Conservation (phyloP, 2,888 invertebrate species). For the Sympetrum striolatum region DNA sequence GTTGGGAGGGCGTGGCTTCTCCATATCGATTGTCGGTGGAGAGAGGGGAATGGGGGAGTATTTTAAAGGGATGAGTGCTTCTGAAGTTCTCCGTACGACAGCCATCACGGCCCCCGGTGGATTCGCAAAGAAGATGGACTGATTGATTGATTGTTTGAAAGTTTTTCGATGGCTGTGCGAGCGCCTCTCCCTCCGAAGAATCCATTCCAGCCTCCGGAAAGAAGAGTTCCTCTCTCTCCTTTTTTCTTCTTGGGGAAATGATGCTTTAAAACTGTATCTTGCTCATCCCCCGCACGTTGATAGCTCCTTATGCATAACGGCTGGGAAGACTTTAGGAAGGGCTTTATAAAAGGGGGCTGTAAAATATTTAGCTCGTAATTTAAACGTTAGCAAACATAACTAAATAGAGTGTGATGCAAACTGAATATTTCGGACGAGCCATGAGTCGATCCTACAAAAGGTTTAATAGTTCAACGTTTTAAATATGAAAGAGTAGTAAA, state of each 20-base stretch:
- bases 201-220: neutral
- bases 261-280: neutral
- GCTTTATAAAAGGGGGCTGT: neutral
- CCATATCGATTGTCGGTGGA: neutral
- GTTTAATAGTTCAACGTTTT: too few relatives aligned
- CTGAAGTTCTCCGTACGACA: neutral
- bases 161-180: neutral
- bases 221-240: too few relatives aligned
- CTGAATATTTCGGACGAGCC: too few relatives aligned
- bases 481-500: too few relatives aligned
- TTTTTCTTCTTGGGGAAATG: neutral
- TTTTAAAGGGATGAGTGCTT: neutral
- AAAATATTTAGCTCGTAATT: neutral
- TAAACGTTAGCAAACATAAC: too few relatives aligned
- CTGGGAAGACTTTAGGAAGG: neutral
- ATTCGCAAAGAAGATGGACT: neutral
- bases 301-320: neutral
- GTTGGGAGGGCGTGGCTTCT: neutral
- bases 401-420: too few relatives aligned
- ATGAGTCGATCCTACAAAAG: too few relatives aligned
- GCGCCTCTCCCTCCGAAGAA: neutral
- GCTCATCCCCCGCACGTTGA: neutral
- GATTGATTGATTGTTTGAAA: neutral
- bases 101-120: neutral
- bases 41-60: neutral